Conservation (phyloP, 2,888 invertebrate genomes). For the Drosophila robusta region DNA sequence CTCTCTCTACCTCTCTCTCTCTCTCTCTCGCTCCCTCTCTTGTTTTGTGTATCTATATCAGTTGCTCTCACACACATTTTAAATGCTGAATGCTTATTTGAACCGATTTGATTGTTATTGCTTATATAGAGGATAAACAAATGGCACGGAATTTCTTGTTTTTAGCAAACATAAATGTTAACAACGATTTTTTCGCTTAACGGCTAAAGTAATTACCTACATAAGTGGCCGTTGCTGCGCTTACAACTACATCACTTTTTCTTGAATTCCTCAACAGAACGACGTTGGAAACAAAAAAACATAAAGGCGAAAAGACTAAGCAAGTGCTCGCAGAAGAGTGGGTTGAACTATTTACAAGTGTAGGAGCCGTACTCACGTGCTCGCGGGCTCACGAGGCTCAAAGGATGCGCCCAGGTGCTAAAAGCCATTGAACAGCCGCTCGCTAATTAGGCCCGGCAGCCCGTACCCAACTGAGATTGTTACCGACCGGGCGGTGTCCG, state of each 20-base stretch:
- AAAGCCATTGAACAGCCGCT: slow-evolving; percentile 71
- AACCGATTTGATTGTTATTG: slow-evolving; percentile 77
- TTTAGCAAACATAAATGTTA: slow-evolving; percentile 67
- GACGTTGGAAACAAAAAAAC: slow-evolving; percentile 37
- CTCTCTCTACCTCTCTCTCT: neutral
- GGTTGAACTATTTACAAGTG: slow-evolving; percentile 61
- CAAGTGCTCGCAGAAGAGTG: slow-evolving; percentile 49
- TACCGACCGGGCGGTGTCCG: neutral
- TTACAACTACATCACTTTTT: slow-evolving; percentile 85
- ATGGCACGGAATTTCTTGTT: slow-evolving; percentile 78
- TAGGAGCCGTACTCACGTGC: slow-evolving; percentile 67
- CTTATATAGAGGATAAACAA: slow-evolving; percentile 74
- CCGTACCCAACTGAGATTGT: slow-evolving; percentile 9
- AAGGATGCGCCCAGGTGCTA: slow-evolving; percentile 77
- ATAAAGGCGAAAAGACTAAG: slow-evolving; percentile 51
- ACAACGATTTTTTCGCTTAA: slow-evolving; percentile 62
- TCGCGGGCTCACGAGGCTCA: slow-evolving; percentile 33
- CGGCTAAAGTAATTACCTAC: slow-evolving; percentile 39
- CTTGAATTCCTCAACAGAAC: slow-evolving; percentile 68
- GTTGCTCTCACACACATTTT: slow-evolving; percentile 60
- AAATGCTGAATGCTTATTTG: slow-evolving; percentile 62
- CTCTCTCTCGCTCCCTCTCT: neutral
- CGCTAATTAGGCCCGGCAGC: slow-evolving; percentile 61
- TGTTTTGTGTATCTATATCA: slow-evolving; percentile 9
- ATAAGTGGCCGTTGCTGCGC: slow-evolving; percentile 62